These are phyloP conservation scores for Lutraria lutraria DNA, from an alignment of 2,888 invertebrate genomes.

Conservation along the genomic window DNA sequence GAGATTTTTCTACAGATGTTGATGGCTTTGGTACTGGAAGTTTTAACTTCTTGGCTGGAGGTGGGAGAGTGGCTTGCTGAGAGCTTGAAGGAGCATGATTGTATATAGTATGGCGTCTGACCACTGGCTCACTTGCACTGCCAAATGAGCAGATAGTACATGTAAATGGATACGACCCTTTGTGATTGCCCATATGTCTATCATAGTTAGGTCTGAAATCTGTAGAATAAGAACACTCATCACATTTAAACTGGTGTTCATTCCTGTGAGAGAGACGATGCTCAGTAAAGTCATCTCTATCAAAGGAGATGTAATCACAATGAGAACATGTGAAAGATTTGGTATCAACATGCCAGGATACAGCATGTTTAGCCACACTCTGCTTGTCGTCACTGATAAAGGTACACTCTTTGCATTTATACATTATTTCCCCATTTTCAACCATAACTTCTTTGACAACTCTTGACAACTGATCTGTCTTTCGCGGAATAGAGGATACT, in stretches of 20 bases:
- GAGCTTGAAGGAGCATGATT: conserved; percentile 72
- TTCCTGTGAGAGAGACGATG: conserved; percentile 88
- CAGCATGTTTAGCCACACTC: conserved; percentile 91
- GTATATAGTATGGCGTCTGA: conserved; percentile 81
- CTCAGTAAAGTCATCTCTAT: conserved; percentile 90
- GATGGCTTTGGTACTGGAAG: conserved; percentile 49
- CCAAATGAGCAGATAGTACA: conserved; percentile 84
- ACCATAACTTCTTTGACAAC: conserved; percentile 66
- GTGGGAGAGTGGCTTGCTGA: conserved; percentile 26
- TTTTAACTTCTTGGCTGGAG: conserved; percentile 48
- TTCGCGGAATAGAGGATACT: conserved; percentile 17
- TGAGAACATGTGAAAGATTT: conserved; percentile 94
- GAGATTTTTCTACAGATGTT: not conserved
- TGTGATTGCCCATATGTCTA: conserved; percentile 91
- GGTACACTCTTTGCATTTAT: conserved; percentile 91
- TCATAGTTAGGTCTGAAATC: conserved; percentile 97
- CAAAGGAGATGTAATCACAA: conserved; percentile 96
- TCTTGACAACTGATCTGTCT: conserved; percentile 55
- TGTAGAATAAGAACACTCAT: conserved; percentile 96
- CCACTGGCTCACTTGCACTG: conserved; percentile 81
- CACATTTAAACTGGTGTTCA: conserved; percentile 90
- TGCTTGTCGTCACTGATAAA: conserved; percentile 90
- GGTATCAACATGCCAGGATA: conserved; percentile 92
- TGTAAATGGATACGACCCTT: conserved; percentile 72
- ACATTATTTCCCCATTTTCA: conserved; percentile 72